A percentile compares a stretch with the other conserved stretches of the same genome.
Conservation (phyloP, 2,888 invertebrate genomes). For the Penaeus monodon region DNA sequence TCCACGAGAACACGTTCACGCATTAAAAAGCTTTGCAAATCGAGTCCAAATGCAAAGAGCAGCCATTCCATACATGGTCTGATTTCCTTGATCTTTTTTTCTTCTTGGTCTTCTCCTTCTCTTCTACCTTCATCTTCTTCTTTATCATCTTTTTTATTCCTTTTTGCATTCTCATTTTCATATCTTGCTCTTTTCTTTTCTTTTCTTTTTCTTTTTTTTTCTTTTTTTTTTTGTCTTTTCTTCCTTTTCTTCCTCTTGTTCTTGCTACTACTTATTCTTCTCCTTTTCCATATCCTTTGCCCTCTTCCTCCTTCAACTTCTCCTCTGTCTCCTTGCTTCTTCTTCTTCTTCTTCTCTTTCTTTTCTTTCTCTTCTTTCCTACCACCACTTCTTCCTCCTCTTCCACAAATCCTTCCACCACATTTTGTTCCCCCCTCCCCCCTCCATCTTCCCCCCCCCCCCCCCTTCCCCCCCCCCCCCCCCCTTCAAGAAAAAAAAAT, state of each 20-base stretch:
- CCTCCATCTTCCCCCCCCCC: too few relatives aligned
- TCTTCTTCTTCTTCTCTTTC: too few relatives aligned
- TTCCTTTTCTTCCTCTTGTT: too few relatives aligned
- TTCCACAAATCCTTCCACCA: rapidly evolving
- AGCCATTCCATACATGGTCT: conserved; percentile 40
- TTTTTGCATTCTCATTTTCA: neutral
- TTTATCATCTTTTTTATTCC: neutral
- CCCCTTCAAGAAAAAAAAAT: too few relatives aligned
- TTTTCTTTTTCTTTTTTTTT: neutral
- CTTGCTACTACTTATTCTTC: neutral
- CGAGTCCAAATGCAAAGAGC: conserved; percentile 40
- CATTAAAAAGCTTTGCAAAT: conserved; percentile 49
- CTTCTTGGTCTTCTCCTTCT: neutral
- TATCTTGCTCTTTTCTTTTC: neutral
- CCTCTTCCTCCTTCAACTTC: too few relatives aligned
- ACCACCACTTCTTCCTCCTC: rapidly evolving
- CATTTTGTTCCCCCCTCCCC: too few relatives aligned
- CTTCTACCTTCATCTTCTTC: neutral
- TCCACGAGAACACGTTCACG: conserved; percentile 53
- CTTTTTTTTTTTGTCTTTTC: too few relatives aligned
- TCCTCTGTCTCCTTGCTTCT: too few relatives aligned
- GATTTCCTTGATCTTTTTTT: neutral
- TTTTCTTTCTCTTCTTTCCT: too few relatives aligned
- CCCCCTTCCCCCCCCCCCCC: too few relatives aligned
- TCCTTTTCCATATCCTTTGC: too few relatives aligned